Percentiles rank a stretch among this genome's conserved stretches.
Evolutionary conservation across 2,113 vertebrate species (phyloP).

Genomic region (Zapornia atra): DNA sequence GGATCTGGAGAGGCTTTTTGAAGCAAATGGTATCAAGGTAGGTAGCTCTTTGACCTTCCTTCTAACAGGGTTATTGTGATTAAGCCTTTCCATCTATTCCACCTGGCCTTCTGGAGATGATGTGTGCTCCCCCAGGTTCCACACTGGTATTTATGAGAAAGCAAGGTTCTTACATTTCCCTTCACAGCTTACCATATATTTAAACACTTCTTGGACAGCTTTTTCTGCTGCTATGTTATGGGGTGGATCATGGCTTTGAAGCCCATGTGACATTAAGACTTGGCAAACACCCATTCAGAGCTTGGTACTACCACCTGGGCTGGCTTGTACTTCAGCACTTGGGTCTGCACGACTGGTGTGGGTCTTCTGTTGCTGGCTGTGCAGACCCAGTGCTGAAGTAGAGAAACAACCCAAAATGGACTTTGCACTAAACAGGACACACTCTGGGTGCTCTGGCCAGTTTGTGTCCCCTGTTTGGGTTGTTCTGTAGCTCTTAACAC

Average conservation of each 20-base stretch:
- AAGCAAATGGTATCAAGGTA: slow-evolving; percentile 87
- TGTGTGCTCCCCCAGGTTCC: not conserved
- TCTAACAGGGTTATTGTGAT: not conserved
- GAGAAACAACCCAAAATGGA: too few relatives aligned
- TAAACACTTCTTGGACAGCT: not conserved
- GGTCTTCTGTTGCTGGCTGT: too few relatives aligned
- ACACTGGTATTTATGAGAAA: not conserved
- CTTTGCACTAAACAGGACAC: too few relatives aligned
- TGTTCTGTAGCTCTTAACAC: not conserved
- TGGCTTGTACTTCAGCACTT: not conserved
- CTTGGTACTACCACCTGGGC: not conserved
- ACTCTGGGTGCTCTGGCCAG: not conserved
- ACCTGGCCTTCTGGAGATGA: not conserved
- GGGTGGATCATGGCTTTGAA: not conserved
- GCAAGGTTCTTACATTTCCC: not conserved
- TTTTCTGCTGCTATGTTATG: not conserved
- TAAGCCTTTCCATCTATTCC: not conserved
- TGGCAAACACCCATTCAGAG: not conserved
- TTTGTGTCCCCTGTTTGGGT: not conserved
- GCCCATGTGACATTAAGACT: not conserved
- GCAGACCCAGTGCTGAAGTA: too few relatives aligned
- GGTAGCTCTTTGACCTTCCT: not conserved
- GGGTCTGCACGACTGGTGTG: not conserved
- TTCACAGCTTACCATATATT: not conserved
- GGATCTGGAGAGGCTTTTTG: slow-evolving; percentile 89